Evolutionary conservation across 2,113 vertebrate species (phyloP).

Genomic region (Poeciliopsis occidentalis): DNA sequence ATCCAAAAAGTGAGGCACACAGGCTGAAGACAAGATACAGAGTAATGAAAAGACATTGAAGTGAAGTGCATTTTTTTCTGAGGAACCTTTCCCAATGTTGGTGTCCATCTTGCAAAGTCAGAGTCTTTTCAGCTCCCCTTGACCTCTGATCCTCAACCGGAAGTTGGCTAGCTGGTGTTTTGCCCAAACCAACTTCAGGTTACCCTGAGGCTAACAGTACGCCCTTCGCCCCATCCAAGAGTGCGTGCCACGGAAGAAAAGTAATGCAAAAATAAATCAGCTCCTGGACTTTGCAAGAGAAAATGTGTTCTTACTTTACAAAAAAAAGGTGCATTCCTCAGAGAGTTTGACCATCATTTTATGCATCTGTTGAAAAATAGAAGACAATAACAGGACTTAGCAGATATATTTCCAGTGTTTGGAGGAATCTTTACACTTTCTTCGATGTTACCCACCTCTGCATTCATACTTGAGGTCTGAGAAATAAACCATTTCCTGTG

Average conservation of each 20-base stretch:
- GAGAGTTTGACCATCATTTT: slow-evolving; percentile 81
- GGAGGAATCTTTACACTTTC: background rate
- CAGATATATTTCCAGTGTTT: background rate
- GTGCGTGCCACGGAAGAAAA: slow-evolving; percentile 80
- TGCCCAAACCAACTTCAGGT: slow-evolving; percentile 71
- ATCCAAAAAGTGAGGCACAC: slow-evolving; percentile 65
- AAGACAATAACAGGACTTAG: background rate
- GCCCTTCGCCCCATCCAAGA: slow-evolving; percentile 77
- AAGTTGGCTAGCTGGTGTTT: slow-evolving; percentile 66
- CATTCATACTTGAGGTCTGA: slow-evolving; percentile 99
- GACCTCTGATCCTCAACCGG: slow-evolving; percentile 73
- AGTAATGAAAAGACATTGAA: slow-evolving; percentile 73
- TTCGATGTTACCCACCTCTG: slow-evolving; percentile 85
- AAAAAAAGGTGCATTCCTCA: slow-evolving; percentile 89
- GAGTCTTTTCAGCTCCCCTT: slow-evolving; percentile 67
- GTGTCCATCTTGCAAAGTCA: slow-evolving; percentile 64
- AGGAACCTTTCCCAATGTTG: slow-evolving; percentile 63
- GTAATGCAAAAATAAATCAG: slow-evolving; percentile 80
- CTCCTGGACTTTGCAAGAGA: slow-evolving; percentile 82
- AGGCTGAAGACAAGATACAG: slow-evolving; percentile 39
- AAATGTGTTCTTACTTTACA: slow-evolving; percentile 79
- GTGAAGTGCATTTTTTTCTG: slow-evolving; percentile 80
- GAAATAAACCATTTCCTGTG: slow-evolving; percentile 99
- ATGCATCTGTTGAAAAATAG: slow-evolving; percentile 84
- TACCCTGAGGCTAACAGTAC: slow-evolving; percentile 83